These are phyloP conservation scores for Ia io DNA, from an alignment of 2,113 vertebrate species.

Conservation along the genomic window DNA sequence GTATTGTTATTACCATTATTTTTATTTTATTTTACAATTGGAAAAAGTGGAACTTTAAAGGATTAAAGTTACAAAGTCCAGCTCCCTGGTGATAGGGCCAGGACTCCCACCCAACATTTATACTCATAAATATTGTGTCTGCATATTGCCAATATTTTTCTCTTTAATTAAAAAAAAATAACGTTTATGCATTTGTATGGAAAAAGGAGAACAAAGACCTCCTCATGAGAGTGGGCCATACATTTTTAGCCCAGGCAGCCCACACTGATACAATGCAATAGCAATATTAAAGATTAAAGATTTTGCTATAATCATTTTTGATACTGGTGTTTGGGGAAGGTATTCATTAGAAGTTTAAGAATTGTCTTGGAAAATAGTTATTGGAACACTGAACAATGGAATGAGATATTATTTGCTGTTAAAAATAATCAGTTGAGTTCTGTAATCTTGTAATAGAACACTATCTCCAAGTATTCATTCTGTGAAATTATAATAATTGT, in stretches of 20 bases:
- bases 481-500: background rate
- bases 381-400: background rate
- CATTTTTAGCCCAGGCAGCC: background rate
- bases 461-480: background rate
- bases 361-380: slow-evolving; percentile 7
- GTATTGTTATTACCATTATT: background rate
- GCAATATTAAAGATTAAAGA: background rate
- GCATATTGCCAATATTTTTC: background rate
- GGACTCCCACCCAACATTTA: background rate
- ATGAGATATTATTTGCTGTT: background rate
- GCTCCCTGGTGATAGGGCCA: background rate
- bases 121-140: background rate
- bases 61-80: background rate
- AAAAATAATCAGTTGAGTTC: background rate
- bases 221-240: background rate
- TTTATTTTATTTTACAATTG: background rate
- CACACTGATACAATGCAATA: background rate
- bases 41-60: background rate
- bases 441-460: background rate
- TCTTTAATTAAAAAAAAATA: background rate
- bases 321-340: background rate
- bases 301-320: background rate
- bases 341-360: slow-evolving; percentile 20
- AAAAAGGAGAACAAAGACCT: background rate
- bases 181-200: background rate